These are phyloP conservation scores for Hetaerina titia DNA, from an alignment of 2,888 invertebrate genomes.

Conservation along the genomic window DNA sequence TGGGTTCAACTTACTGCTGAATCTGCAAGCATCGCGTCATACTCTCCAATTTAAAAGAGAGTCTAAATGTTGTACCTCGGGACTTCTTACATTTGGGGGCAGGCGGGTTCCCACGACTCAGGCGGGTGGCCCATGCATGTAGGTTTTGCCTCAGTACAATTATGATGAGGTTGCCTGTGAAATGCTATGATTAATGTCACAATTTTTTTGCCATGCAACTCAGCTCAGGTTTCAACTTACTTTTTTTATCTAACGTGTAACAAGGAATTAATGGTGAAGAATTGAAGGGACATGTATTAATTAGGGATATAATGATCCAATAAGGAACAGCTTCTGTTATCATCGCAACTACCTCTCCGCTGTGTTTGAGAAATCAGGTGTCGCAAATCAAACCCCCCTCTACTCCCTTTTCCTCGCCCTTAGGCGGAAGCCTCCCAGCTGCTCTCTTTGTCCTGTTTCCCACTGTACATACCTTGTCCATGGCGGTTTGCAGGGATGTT, in stretches of 20 bases:
- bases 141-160: slow-evolving; percentile 61
- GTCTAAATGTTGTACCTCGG: slow-evolving; percentile 50
- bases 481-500: slow-evolving; percentile 57
- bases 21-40: slow-evolving; percentile 47
- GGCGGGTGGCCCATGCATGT: slow-evolving; percentile 64
- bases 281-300: slow-evolving; percentile 62
- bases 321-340: slow-evolving; percentile 66
- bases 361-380: slow-evolving; percentile 65
- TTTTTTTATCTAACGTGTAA: slow-evolving; percentile 61
- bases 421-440: slow-evolving; percentile 41
- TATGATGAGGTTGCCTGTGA: slow-evolving; percentile 53
- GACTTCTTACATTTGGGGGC: not conserved
- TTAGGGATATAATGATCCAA: slow-evolving; percentile 66
- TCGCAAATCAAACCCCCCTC: slow-evolving; percentile 44
- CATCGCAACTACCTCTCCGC: slow-evolving; percentile 64
- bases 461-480: slow-evolving; percentile 50
- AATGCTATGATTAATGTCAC: slow-evolving; percentile 55
- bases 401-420: slow-evolving; percentile 24
- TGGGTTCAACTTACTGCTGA: slow-evolving; percentile 48
- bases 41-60: slow-evolving; percentile 16
- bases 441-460: slow-evolving; percentile 24
- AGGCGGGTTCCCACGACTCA: slow-evolving; percentile 48
- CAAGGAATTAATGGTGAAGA: slow-evolving; percentile 62
- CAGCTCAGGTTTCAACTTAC: slow-evolving; percentile 67
- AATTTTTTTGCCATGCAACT: slow-evolving; percentile 67